Conservation (phyloP, 2,797 vertebrate genomes). For the Gymnodraco acuticeps region DNA sequence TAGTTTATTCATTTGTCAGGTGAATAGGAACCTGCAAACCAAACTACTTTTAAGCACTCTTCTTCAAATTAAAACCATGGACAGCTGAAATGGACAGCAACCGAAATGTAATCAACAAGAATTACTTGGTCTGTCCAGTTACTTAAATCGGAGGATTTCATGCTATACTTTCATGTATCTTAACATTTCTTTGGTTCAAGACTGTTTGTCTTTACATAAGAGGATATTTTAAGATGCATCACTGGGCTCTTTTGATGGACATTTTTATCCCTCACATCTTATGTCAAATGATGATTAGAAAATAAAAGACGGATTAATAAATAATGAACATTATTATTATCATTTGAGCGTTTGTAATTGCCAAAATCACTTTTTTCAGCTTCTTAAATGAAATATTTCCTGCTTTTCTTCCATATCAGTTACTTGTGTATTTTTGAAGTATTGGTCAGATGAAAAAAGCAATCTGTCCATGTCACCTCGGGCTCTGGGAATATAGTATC, state of each 20-base stretch:
- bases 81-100: neutral
- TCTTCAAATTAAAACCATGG: neutral
- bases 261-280: neutral
- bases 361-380: too few relatives aligned
- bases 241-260: neutral
- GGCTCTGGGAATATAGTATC: neutral
- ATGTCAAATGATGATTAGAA: neutral
- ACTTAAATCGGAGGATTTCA: neutral
- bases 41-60: neutral
- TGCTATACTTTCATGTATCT: neutral
- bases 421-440: neutral
- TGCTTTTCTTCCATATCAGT: neutral
- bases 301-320: neutral
- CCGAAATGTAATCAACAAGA: neutral
- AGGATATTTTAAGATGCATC: neutral
- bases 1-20: constrained; percentile 34
- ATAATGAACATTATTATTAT: constrained; percentile 6
- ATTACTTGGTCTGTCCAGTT: neutral
- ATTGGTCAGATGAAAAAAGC: neutral
- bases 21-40: constrained; percentile 21
- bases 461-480: neutral
- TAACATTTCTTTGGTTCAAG: neutral
- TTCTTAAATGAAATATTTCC: neutral
- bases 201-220: neutral
- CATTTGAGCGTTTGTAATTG: neutral